Evolutionary conservation across 2,888 invertebrate species (phyloP).

Genomic region (Nemapogon koenigi): DNA sequence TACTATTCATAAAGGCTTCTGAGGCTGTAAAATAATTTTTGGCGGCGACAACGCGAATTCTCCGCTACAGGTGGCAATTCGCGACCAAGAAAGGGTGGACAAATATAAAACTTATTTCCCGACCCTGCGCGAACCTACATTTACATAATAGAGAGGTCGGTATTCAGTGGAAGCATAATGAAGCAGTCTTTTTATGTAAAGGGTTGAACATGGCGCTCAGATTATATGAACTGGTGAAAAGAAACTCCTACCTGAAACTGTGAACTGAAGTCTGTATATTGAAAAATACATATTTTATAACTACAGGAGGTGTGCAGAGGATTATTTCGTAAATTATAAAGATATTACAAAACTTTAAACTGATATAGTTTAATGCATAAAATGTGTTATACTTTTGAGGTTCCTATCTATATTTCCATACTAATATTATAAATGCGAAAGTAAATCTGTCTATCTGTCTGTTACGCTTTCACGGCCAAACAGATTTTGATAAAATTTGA

Average conservation of each 20-base stretch:
- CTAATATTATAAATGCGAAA: too few species aligned
- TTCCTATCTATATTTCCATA: too few species aligned
- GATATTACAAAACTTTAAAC: too few species aligned
- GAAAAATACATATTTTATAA: too few species aligned
- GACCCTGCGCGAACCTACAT: conserved; percentile 31
- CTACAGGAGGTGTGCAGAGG: too few species aligned
- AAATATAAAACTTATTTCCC: conserved; percentile 38
- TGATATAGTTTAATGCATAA: too few species aligned
- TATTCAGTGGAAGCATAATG: conserved; percentile 3
- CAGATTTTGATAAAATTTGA: too few species aligned
- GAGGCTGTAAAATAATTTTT: conserved; percentile 27
- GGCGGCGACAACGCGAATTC: neutral
- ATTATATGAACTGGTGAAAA: neutral
- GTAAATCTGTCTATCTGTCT: too few species aligned
- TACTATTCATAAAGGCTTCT: conserved; percentile 46
- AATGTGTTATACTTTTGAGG: too few species aligned
- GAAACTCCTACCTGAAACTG: neutral
- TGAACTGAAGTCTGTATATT: neutral
- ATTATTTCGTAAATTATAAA: too few species aligned
- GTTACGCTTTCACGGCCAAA: too few species aligned
- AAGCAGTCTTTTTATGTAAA: neutral
- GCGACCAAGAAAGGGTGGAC: conserved; percentile 28
- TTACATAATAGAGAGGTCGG: conserved; percentile 30
- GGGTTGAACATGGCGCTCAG: neutral
- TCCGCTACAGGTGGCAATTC: conserved; percentile 11